Base-by-base conservation (phyloP, 2,113 vertebrate species). In the Arothron firmamentum region DNA sequence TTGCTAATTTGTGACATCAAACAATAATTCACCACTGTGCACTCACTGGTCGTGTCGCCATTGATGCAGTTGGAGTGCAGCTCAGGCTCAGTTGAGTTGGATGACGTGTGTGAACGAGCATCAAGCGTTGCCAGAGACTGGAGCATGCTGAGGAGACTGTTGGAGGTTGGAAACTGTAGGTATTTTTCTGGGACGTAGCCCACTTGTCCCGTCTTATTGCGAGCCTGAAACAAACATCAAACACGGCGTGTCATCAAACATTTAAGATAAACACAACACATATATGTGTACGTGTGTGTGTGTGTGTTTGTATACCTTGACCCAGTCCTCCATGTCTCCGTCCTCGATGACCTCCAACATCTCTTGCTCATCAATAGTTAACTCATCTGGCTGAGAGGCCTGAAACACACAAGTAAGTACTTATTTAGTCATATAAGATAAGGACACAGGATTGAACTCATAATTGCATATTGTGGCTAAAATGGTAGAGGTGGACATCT, bases 271-370 rank as follows among this genome's bases (percentile, higher is more conserved):
- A 11, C 6, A 14, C 2, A 23, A 38, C 18, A 16, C 3, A 50
- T 28, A 38, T 69, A 5, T 64, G 20, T 58, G 25, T 23, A 6
- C 57, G 52, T 59, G 52, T 60, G 20, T 50, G 21, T 58, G 25
- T 23, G 9, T 59, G 52, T 59, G 52, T 60, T 23, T 50, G 21
- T 16, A 17, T 48, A 99, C 97, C 96, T 99, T 99, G 64, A 99
- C 97, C 97, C 97, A 99, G 86, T 99, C 97, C 91, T 99, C 97
- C 97, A 99, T 99, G 88, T 99, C 97, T 78, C 97, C 97, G 11
- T 99, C 97, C 75, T 99, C 97, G 78, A 99, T 99, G 28, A 99
- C 96, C 87, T 99, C 97, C 90, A 99, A 62, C 72, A 98, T 93
- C 85, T 99, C 97, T 48, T 96, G 93, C 0, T 98, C 96, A 86